Evolutionary conservation across 2,888 invertebrate species (phyloP), one percentile per base, ranked within the genome.

Genomic region (Bursaphelenchus okinawaensis): DNA sequence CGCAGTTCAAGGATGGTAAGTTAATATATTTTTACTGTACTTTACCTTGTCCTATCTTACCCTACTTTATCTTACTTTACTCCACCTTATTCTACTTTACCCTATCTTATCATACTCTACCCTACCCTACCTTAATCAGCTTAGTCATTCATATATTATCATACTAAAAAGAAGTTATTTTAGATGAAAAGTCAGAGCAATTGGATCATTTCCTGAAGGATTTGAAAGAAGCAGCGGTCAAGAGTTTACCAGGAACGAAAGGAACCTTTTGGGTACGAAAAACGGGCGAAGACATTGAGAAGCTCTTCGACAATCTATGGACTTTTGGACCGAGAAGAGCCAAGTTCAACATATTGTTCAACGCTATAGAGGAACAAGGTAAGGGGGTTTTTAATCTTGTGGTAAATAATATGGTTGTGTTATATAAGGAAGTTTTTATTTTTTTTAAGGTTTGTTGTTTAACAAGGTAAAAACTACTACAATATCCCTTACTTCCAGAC

Each of bases 341-440:
- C 81, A 92, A 93, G 57, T 88, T 91, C 1, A 98, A 96, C 86
- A 84, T 96, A 67, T 85, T 98, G 54, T 84, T 98, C 4, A 95
- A 95, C 84, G 87, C 88, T 68, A 89, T 90, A 0, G 77, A 85
- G 22, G 88, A 88, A 83, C 90, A 90, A 75, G 84, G 86, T 19
- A 51, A 66, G 2, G 66, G 60, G n/a, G 23, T n/a, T 19, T 40
- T 54, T 24, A 4, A 20, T 60, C 27, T 50, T 29, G 26, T n/a
- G n/a, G n/a, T n/a, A n/a, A n/a, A n/a, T n/a, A n/a, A n/a, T n/a
- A n/a, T n/a, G n/a, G n/a, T n/a, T n/a, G n/a, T n/a, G n/a, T n/a
- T n/a, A 40, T 1, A 29, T 29, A 29, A 40, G 3, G n/a, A 26
- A 54, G 6, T 4, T 54, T 52, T 54, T 54, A 54, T 54, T 54